Percentiles rank a stretch among this genome's conserved stretches.
These are phyloP conservation scores for Mus spicilegus DNA, from an alignment of 2,113 vertebrate species.

Conservation along the genomic window DNA sequence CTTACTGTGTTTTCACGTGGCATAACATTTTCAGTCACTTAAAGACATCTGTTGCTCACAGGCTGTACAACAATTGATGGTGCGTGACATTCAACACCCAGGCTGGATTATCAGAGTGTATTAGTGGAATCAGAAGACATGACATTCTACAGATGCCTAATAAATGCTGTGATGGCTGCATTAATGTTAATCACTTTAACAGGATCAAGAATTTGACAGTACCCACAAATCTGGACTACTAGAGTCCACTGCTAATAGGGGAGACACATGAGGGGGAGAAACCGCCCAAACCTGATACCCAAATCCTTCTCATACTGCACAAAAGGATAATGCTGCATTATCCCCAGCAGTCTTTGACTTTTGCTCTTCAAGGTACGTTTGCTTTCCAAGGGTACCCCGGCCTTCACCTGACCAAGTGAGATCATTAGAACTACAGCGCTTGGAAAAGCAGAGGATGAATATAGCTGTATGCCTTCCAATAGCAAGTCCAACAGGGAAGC, in stretches of 20 bases:
- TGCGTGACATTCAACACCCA: neutral
- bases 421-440: neutral
- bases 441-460: neutral
- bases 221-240: neutral
- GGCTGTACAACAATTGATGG: neutral
- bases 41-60: neutral
- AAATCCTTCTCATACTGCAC: conserved; percentile 5
- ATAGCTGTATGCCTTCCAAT: neutral
- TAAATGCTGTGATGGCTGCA: neutral
- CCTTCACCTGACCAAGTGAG: neutral
- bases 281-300: neutral
- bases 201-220: neutral
- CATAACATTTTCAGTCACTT: neutral
- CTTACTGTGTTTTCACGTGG: neutral
- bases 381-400: neutral
- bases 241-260: neutral
- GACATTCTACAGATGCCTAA: neutral
- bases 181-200: neutral
- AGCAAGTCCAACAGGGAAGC: neutral
- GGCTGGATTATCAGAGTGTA: neutral
- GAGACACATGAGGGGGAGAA: neutral
- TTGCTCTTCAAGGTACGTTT: neutral
- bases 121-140: neutral
- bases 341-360: neutral
- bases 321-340: neutral